Percentiles rank a stretch among this genome's conserved stretches.
phyloP scores from a whole-genome alignment of 2,113 vertebrate genomes.

The Bos javanicus region DNA sequence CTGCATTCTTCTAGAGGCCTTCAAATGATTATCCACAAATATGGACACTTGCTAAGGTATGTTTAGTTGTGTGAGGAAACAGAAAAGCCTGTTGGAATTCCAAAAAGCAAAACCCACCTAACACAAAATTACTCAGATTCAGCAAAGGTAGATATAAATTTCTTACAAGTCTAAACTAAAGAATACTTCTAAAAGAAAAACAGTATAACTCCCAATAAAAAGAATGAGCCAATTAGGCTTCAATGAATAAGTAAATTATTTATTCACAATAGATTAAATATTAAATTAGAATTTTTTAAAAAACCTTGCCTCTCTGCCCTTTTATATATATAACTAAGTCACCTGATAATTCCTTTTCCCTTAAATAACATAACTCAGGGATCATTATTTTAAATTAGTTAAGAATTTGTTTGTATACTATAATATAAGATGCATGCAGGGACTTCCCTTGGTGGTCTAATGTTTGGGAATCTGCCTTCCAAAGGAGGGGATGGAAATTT shows the following conservation, averaged over 20 bases:
- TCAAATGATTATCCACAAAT: conserved; percentile 11
- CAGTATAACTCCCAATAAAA: neutral
- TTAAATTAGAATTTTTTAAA: neutral
- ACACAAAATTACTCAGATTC: neutral
- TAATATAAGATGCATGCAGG: neutral
- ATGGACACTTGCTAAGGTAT: neutral
- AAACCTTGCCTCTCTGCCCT: neutral
- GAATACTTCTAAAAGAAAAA: neutral
- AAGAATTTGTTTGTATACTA: neutral
- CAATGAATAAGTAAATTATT: neutral
- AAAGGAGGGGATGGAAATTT: neutral
- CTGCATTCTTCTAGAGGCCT: neutral
- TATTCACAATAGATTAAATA: conserved; percentile 3
- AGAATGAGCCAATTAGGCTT: neutral
- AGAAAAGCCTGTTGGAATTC: neutral
- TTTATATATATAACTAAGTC: neutral
- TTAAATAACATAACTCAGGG: neutral
- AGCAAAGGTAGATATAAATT: neutral
- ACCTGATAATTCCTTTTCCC: neutral
- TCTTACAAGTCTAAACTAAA: neutral
- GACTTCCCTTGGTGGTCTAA: neutral
- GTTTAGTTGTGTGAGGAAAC: neutral
- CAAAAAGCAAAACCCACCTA: neutral
- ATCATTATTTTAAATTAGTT: conserved; percentile 14
- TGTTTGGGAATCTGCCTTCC: neutral